These are phyloP conservation scores for Rhineura floridana DNA, from an alignment of 2,113 vertebrate species.

Conservation along the genomic window DNA sequence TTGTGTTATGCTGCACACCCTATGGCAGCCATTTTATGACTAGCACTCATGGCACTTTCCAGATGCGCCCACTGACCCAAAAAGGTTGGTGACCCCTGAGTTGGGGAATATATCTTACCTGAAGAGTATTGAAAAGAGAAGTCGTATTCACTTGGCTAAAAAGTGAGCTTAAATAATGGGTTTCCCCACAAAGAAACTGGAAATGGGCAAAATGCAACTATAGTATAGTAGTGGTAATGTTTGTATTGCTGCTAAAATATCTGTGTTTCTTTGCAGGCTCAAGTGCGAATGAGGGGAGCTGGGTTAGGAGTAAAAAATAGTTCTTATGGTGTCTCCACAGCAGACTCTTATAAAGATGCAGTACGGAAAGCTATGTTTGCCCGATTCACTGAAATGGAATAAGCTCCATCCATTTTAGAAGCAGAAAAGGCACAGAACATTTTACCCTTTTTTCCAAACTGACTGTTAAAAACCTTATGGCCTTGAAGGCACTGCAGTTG, in stretches of 20 bases:
- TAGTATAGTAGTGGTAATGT: not conserved
- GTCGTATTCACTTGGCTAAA: not conserved
- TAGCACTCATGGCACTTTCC: no score
- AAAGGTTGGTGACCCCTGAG: not conserved
- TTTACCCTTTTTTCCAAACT: conserved; percentile 38
- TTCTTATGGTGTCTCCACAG: conserved; percentile 89
- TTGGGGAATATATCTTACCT: not conserved
- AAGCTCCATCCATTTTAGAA: not conserved
- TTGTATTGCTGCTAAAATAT: not conserved
- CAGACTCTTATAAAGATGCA: conserved; percentile 96
- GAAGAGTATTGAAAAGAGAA: not conserved
- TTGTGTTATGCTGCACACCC: no score
- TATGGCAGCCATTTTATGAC: no score
- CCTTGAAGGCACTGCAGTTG: conserved; percentile 60
- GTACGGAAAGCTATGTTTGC: conserved; percentile 99
- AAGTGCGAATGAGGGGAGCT: conserved; percentile 92
- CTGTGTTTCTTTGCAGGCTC: conserved; percentile 80
- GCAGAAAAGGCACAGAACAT: not conserved
- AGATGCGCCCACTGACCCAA: no score
- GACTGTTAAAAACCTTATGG: conserved; percentile 60
- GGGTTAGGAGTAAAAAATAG: conserved; percentile 95
- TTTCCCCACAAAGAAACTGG: not conserved
- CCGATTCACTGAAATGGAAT: conserved; percentile 95
- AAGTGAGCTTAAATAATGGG: not conserved
- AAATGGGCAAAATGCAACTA: not conserved